phyloP scores from a whole-genome alignment of 2,113 vertebrate genomes.

The Acanthochromis polyacanthus region DNA sequence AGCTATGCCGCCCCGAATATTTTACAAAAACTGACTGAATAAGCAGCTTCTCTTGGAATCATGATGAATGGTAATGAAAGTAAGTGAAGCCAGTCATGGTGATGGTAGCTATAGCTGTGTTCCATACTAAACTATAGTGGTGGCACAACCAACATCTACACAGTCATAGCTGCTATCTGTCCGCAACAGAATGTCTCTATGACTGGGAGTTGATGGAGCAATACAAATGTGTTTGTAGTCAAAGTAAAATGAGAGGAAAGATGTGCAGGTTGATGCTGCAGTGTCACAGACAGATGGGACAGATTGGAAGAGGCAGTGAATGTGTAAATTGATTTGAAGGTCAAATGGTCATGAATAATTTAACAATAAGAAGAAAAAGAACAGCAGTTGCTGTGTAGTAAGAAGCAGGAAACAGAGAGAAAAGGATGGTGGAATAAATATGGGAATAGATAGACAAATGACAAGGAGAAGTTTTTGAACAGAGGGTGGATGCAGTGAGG shows the following conservation, averaged over 20 bases:
- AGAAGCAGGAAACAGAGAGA: constrained; percentile 17
- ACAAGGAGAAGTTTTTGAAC: not conserved
- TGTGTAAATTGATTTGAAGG: constrained; percentile 34
- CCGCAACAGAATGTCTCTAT: not conserved
- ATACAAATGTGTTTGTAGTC: not conserved
- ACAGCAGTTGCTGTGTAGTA: constrained; percentile 38
- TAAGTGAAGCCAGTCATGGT: no score
- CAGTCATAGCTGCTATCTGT: not conserved
- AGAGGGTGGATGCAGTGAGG: not conserved
- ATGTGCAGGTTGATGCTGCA: not conserved
- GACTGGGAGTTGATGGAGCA: not conserved
- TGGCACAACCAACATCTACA: not conserved
- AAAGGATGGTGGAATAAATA: not conserved
- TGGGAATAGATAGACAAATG: not conserved
- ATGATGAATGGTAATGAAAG: no score
- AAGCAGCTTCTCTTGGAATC: no score
- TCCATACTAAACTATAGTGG: no score
- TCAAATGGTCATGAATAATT: constrained; percentile 69
- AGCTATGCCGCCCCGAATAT: no score
- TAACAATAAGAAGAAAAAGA: constrained; percentile 18
- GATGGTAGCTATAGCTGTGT: no score
- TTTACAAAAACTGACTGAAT: no score
- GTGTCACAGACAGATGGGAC: not conserved
- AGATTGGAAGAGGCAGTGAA: constrained; percentile 12
- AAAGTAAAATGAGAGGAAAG: not conserved